Conservation (phyloP, 2,888 invertebrate genomes). For the Prosopocoilus inquinatus region DNA sequence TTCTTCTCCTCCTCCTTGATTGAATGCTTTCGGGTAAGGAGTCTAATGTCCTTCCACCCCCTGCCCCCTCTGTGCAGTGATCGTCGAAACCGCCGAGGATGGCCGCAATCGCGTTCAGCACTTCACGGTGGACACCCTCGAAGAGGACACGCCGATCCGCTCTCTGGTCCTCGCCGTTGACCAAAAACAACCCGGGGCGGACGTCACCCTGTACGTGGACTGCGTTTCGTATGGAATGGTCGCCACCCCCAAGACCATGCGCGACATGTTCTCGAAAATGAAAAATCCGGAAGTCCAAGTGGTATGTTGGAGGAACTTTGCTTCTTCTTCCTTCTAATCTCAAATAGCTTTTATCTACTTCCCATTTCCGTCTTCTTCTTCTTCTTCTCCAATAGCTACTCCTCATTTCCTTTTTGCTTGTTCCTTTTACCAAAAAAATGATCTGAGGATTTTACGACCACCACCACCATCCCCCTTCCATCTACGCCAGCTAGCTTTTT, state of each 20-base stretch:
- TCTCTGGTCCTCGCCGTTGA: conserved; percentile 57
- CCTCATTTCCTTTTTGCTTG: too few relatives aligned
- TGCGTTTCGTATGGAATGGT: conserved; percentile 66
- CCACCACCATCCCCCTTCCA: too few relatives aligned
- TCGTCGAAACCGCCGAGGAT: conserved; percentile 62
- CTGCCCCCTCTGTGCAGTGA: conserved; percentile 56
- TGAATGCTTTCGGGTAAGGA: neutral
- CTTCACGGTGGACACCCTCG: conserved; percentile 59
- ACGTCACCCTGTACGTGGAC: conserved; percentile 64
- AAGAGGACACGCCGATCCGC: conserved; percentile 56
- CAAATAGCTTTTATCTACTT: too few relatives aligned
- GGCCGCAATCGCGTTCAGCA: conserved; percentile 60
- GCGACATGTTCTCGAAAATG: conserved; percentile 59
- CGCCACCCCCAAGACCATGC: conserved; percentile 57
- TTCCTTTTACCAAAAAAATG: too few relatives aligned
- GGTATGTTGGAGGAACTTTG: conserved; percentile 55
- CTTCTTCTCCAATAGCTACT: too few relatives aligned
- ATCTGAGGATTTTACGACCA: too few relatives aligned
- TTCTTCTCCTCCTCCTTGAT: neutral
- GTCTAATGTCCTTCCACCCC: conserved; percentile 3
- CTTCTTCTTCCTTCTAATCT: too few relatives aligned
- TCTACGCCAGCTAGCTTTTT: too few relatives aligned
- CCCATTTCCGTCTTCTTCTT: too few relatives aligned
- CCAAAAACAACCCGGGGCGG: conserved; percentile 57
- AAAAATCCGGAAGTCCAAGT: conserved; percentile 55